Conservation (phyloP, 2,113 vertebrate genomes). For the Danionella cerebrum region DNA sequence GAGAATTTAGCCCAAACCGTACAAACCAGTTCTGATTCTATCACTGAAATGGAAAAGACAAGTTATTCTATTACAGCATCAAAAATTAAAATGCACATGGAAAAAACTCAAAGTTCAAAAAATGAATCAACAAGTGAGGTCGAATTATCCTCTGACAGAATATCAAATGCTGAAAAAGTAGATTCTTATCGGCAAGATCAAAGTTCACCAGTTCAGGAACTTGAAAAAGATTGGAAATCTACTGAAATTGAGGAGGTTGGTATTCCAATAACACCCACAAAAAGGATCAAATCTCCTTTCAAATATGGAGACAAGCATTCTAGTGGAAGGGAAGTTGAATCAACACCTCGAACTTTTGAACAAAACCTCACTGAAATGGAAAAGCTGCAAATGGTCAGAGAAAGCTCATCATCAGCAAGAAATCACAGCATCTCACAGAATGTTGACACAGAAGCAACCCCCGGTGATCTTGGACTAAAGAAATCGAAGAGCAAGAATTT, state of each 20-base stretch:
- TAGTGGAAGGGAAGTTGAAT: neutral
- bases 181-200: neutral
- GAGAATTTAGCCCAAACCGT: neutral
- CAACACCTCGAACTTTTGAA: neutral
- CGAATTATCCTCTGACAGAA: neutral
- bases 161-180: neutral
- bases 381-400: no score
- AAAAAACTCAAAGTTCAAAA: neutral
- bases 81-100: neutral
- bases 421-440: conserved; percentile 26
- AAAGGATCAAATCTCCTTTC: neutral
- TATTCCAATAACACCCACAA: neutral
- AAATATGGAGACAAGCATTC: neutral
- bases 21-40: neutral
- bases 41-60: neutral
- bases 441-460: conserved; percentile 16
- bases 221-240: conserved; percentile 4
- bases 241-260: neutral
- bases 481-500: neutral
- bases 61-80: neutral
- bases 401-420: conserved; percentile 22
- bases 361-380: neutral
- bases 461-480: conserved; percentile 9
- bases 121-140: neutral
- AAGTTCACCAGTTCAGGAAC: conserved; percentile 19